These are phyloP conservation scores for Gobio occitaniae DNA, from an alignment of 2,797 vertebrate genomes.

Conservation along the genomic window DNA sequence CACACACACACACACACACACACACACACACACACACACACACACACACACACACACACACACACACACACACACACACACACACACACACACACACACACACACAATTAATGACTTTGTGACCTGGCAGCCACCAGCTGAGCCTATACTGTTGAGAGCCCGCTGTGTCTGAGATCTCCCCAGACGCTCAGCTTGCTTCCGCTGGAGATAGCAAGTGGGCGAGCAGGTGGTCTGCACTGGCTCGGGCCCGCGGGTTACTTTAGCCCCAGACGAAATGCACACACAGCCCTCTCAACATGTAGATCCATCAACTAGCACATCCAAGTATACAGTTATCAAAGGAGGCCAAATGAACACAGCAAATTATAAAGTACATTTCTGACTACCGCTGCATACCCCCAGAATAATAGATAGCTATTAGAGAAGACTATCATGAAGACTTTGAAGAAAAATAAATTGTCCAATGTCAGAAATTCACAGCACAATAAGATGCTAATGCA, in stretches of 20 bases:
- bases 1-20: too few relatives aligned
- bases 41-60: too few relatives aligned
- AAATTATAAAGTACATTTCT: neutral
- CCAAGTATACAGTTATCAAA: conserved; percentile 10
- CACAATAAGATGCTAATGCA: neutral
- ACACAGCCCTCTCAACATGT: neutral
- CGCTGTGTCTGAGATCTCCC: conserved; percentile 57
- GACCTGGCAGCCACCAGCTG: conserved; percentile 64
- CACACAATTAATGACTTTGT: conserved; percentile 60
- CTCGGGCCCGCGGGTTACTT: conserved; percentile 2
- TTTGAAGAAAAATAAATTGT: neutral
- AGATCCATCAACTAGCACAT: conserved; percentile 23
- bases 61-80: too few relatives aligned
- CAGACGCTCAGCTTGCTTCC: conserved; percentile 55
- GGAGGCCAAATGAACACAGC: neutral
- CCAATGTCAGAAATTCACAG: neutral
- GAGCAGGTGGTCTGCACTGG: conserved; percentile 52
- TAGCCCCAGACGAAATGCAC: conserved; percentile 28
- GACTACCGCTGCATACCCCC: neutral
- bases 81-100: conserved; percentile 51
- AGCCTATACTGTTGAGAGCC: conserved; percentile 58
- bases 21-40: too few relatives aligned
- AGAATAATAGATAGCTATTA: conserved; percentile 8
- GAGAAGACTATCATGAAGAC: neutral
- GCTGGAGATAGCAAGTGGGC: conserved; percentile 36